Base-by-base conservation (phyloP, 2,888 invertebrate genomes). In the Lycocerus yunnanus region DNA sequence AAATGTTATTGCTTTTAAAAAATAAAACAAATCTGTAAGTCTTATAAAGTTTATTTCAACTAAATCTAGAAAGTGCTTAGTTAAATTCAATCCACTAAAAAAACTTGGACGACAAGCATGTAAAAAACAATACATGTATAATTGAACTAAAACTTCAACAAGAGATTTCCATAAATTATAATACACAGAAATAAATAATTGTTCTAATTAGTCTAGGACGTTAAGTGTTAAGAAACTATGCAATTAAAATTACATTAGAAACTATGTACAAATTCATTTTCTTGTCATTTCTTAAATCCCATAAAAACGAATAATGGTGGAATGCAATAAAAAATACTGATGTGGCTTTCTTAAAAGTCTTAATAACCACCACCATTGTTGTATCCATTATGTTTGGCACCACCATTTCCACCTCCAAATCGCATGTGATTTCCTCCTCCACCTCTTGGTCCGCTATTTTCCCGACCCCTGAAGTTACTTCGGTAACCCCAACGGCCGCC, bases 401-500 rank as follows among this genome's bases (percentile, higher is more conserved):
- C 72, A 43, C 69, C 69, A 18, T 67, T 65, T n/a, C 75, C 73
- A 20, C 76, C 76, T 24, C 78, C 78, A 75, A 80, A 83, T 73
- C 84, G 76, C 65, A 78, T 77, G 73, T 85, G 84, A 43, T 43
- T 43, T 43, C 43, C 43, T 43, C 27, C 43, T 6, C 43, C 43
- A 58, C 77, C 78, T 76, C 82, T 80, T 72, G 84, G 83, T 72
- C 83, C 82, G 58, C 80, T 80, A 68, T 84, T 84, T 3, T 89
- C 88, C 58, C 86, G 85, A 1, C 89, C 88, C 43, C 86, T 85
- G 71, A 82, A 84, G 60, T 82, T 81, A 76, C 82, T 83, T 72
- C 89, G 88, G 43, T 88, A 85, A 80, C 90, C 89, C 89, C 89
- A 89, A 80, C 91, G 89, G 21, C 90, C 90, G 73, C 84, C 84